These are phyloP conservation scores for Alectura lathami DNA, from an alignment of 2,113 vertebrate species.

Conservation along the genomic window DNA sequence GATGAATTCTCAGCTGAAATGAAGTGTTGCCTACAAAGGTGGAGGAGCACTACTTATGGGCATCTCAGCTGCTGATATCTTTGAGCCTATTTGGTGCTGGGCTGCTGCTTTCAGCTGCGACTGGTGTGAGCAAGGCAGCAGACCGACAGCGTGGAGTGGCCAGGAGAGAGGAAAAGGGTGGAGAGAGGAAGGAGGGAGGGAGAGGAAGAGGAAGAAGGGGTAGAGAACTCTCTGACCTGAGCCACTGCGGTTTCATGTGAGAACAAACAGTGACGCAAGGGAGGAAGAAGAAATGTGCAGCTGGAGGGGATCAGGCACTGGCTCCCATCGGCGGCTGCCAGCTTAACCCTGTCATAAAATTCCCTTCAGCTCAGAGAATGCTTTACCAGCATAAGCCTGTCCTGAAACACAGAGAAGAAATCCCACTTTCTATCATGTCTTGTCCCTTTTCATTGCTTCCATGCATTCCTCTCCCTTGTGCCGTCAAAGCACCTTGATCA, in stretches of 20 bases:
- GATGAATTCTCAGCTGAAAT: not conserved
- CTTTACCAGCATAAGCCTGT: not conserved
- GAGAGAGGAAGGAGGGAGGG: not conserved
- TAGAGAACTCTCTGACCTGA: not conserved
- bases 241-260: not conserved
- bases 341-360: not conserved
- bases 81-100: not conserved
- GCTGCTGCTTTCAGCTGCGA: not conserved
- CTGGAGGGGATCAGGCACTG: not conserved
- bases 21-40: not conserved
- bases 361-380: not conserved
- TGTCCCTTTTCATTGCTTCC: not conserved
- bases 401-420: not conserved
- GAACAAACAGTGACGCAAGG: not conserved
- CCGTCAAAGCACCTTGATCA: not conserved
- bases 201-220: not conserved
- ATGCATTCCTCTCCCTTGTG: rapidly evolving
- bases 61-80: not conserved
- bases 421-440: not conserved
- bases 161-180: not conserved
- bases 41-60: not conserved
- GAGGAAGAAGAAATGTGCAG: not conserved
- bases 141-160: too few species aligned
- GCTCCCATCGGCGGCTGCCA: not conserved
- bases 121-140: not conserved